phyloP scores from a whole-genome alignment of 2,888 invertebrate genomes.

The Temnothorax rugatulus region DNA sequence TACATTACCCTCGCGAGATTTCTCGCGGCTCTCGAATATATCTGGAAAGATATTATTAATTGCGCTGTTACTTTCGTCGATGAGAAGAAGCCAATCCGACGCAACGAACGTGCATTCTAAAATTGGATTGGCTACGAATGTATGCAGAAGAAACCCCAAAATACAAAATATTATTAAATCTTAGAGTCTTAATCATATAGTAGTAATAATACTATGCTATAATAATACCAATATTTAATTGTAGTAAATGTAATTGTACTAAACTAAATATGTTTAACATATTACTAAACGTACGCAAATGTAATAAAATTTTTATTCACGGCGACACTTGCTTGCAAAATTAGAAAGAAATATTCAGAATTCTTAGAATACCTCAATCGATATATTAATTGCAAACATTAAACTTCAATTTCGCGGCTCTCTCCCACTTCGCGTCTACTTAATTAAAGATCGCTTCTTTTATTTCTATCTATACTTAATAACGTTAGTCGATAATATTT shows the following conservation, averaged over 20 bases:
- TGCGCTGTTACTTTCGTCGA: constrained; percentile 80
- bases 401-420: constrained; percentile 59
- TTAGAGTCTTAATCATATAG: background rate
- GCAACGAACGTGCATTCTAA: constrained; percentile 62
- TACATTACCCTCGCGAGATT: constrained; percentile 55
- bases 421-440: constrained; percentile 61
- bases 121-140: constrained; percentile 62
- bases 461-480: constrained; percentile 63
- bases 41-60: constrained; percentile 63
- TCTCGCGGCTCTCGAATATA: constrained; percentile 62
- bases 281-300: background rate
- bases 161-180: constrained; percentile 44
- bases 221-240: constrained; percentile 19
- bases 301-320: constrained; percentile 12
- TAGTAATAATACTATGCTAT: background rate
- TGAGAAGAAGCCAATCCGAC: constrained; percentile 77
- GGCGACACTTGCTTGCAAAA: background rate
- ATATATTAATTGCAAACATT: background rate
- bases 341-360: background rate
- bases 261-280: background rate
- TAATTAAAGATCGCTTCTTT: constrained; percentile 54
- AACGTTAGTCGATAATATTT: constrained; percentile 65
- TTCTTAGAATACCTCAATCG: background rate
- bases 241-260: background rate
- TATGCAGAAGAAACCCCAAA: constrained; percentile 63